These are phyloP conservation scores for Lethrus apterus DNA, from an alignment of 1,140 invertebrate species.

Conservation along the genomic window DNA sequence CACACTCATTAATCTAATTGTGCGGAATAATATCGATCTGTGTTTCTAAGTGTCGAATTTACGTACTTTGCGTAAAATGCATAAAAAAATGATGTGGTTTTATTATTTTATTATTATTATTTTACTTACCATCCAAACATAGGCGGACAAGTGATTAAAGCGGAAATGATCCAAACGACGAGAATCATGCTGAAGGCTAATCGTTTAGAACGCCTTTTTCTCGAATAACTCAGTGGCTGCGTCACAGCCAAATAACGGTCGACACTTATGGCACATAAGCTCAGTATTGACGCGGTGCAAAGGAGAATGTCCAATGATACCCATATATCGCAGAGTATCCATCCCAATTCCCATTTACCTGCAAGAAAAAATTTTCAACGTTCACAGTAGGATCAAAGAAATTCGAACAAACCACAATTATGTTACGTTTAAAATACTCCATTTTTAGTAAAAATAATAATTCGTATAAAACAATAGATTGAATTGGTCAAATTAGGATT, in stretches of 20 bases:
- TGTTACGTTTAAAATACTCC: no score
- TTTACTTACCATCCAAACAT: slow-evolving; percentile 68
- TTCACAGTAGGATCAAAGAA: no score
- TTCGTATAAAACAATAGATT: no score
- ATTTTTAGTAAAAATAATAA: no score
- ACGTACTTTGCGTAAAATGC: no score
- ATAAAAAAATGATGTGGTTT: no score
- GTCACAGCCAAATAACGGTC: slow-evolving; percentile 86
- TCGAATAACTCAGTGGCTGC: slow-evolving; percentile 72
- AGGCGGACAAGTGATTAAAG: slow-evolving; percentile 76
- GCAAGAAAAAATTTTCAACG: slow-evolving; percentile 23
- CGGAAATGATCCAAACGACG: slow-evolving; percentile 73
- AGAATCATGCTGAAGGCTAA: slow-evolving; percentile 73
- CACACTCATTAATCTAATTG: no score
- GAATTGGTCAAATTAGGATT: no score
- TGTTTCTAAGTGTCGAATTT: no score
- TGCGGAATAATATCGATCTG: no score
- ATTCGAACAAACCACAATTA: no score
- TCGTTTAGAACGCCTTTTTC: slow-evolving; percentile 66
- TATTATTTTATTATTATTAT: no score
- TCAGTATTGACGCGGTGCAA: slow-evolving; percentile 79
- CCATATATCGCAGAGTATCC: slow-evolving; percentile 79
- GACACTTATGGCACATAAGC: slow-evolving; percentile 74
- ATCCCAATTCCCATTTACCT: slow-evolving; percentile 74
- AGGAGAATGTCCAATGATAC: slow-evolving; percentile 87